Evolutionary conservation across 2,797 vertebrate genomes (phyloP).

Genomic region (Perodicticus potto): DNA sequence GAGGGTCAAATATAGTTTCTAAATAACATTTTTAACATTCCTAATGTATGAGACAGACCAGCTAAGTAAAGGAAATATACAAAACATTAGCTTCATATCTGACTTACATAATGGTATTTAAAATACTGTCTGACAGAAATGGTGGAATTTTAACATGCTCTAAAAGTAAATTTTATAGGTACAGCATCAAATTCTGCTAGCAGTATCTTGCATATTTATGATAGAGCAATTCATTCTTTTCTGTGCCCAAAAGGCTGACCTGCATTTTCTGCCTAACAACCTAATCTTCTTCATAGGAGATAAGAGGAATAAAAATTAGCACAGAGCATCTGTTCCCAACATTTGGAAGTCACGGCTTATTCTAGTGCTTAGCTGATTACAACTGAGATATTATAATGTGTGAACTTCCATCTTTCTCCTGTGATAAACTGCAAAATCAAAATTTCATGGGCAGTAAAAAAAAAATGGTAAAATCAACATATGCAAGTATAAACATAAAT

Average conservation of each 20-base stretch:
- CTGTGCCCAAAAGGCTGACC: not conserved
- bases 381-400: not conserved
- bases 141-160: slow-evolving; percentile 9
- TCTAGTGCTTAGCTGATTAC: not conserved
- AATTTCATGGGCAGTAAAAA: not conserved
- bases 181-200: not conserved
- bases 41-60: not conserved
- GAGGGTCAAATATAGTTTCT: not conserved
- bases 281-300: slow-evolving; percentile 35
- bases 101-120: slow-evolving; percentile 16
- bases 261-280: not conserved
- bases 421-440: slow-evolving; percentile 29
- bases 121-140: not conserved
- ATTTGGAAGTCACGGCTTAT: slow-evolving; percentile 12
- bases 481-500: not conserved
- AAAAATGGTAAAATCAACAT: slow-evolving; percentile 6
- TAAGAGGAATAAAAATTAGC: slow-evolving; percentile 56
- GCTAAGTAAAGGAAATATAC: not conserved
- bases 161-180: slow-evolving; percentile 13
- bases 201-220: not conserved
- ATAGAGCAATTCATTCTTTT: slow-evolving; percentile 28
- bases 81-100: not conserved
- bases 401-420: not conserved
- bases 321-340: slow-evolving; percentile 18
- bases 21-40: slow-evolving; percentile 38